Percentiles rank a stretch among this genome's conserved stretches.
phyloP scores from a whole-genome alignment of 2,113 vertebrate species.

The Pantherophis guttatus region DNA sequence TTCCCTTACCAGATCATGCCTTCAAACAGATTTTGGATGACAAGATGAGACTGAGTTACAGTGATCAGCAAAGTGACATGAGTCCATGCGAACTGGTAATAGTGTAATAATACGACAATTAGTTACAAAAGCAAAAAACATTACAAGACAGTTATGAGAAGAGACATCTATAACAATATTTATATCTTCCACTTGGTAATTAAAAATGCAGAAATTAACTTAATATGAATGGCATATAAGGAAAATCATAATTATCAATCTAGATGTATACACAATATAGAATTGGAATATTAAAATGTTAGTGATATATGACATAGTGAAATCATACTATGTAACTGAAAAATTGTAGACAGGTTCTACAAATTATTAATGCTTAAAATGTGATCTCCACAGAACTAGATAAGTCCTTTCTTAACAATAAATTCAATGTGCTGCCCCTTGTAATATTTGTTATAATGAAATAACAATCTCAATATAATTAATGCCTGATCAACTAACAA shows the following conservation, averaged over 20 bases:
- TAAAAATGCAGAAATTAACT: slow-evolving; percentile 35
- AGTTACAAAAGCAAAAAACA: slow-evolving; percentile 55
- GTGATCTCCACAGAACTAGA: neutral
- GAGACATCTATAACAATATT: slow-evolving; percentile 36
- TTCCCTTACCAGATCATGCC: slow-evolving; percentile 98
- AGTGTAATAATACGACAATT: slow-evolving; percentile 81
- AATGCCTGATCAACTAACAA: neutral
- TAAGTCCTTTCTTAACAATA: slow-evolving; percentile 14
- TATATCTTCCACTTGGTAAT: slow-evolving; percentile 16
- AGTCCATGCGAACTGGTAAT: slow-evolving; percentile 99
- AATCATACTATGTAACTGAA: slow-evolving; percentile 31
- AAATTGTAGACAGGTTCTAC: slow-evolving; percentile 20
- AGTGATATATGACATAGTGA: slow-evolving; percentile 33
- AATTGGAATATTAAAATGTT: slow-evolving; percentile 37
- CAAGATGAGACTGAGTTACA: slow-evolving; percentile 99
- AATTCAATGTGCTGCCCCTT: neutral
- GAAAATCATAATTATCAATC: slow-evolving; percentile 42
- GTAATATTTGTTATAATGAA: neutral
- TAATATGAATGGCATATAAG: slow-evolving; percentile 43
- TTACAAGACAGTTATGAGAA: slow-evolving; percentile 36
- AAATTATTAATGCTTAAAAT: neutral
- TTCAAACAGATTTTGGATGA: slow-evolving; percentile 99
- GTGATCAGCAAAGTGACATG: slow-evolving; percentile 99
- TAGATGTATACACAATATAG: slow-evolving; percentile 36
- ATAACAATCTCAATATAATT: neutral